Evolutionary conservation across 2,888 invertebrate genomes (phyloP).

Genomic region (Aporophyla lueneburgensis): DNA sequence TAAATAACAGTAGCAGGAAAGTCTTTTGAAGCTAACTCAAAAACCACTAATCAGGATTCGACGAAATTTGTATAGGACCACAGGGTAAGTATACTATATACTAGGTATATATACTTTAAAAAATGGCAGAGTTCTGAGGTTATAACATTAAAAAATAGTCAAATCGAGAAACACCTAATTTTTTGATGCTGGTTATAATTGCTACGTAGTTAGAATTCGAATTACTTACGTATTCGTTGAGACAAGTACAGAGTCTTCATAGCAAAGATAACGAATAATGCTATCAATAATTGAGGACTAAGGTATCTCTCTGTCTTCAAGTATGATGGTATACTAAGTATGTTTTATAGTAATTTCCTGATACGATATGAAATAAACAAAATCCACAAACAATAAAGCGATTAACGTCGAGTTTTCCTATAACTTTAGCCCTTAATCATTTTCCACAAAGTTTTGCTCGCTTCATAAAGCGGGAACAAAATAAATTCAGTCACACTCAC

Average conservation of each 20-base stretch:
- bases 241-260: not conserved
- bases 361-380: not conserved
- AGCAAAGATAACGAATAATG: not conserved
- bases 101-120: no score
- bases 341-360: not conserved
- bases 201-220: conserved; percentile 12
- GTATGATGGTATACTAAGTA: not conserved
- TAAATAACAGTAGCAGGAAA: no score
- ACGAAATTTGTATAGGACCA: no score
- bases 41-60: no score
- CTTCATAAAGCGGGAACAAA: conserved; percentile 29
- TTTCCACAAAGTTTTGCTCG: conserved; percentile 9
- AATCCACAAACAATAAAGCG: not conserved
- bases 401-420: conserved; percentile 3
- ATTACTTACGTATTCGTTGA: conserved; percentile 14
- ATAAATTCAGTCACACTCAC: conserved; percentile 30
- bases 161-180: no score
- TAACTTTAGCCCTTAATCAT: conserved; percentile 32
- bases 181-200: no score
- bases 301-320: not conserved
- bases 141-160: no score
- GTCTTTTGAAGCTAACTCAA: no score
- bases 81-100: no score
- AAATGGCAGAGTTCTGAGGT: no score
- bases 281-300: not conserved